Base-by-base conservation (phyloP, 2,797 vertebrate species). In the Cynopterus sphinx region DNA sequence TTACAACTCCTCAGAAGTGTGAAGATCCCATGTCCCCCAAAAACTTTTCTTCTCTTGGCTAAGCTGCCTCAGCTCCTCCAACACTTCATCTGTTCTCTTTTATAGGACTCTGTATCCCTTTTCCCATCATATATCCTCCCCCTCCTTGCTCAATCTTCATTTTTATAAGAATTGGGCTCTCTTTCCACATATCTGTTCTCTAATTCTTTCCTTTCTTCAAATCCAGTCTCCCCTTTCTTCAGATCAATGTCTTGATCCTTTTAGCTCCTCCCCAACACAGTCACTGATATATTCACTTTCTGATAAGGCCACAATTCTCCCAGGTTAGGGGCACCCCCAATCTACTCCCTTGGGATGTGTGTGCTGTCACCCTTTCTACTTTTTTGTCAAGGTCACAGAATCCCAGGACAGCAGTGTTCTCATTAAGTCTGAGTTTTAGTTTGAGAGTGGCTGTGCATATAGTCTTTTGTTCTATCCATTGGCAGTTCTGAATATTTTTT, bases 161-260 rank as follows among this genome's bases (percentile, higher is more conserved):
- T 95, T 97, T 90, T 39, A 67, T 71, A 41, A 94, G 39, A 96
- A 91, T 12, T 79, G 31, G 91, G 19, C 26, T 88, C 41, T 46
- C 81, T 83, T 87, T 46, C 39, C 51, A 31, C 33, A n/a, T 68
- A 90, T 73, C 63, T 78, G 67, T 46, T 24, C 53, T 91, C 36
- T 70, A 75, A 10, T 85, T 81, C 22, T 90, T 95, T 88, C 33
- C 28, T 85, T 95, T 49, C 49, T 79, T 93, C 84, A 85, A 71
- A 91, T 92, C 22, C 74, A 83, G 36, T 82, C 28, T 86, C 36
- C 21, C 68, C 73, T 70, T 70, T 87, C 43, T 49, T 78, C 71
- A 94, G 74, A 92, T 91, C 68, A 74, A 19, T 39, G 16, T 9
- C 36, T 24, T 51, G 36, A 49, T 92, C n/a, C 51, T 93, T 93